Percentiles rank a stretch among this genome's conserved stretches.
Evolutionary conservation across 2,113 vertebrate species (phyloP).

Genomic region (Petroica traversi): DNA sequence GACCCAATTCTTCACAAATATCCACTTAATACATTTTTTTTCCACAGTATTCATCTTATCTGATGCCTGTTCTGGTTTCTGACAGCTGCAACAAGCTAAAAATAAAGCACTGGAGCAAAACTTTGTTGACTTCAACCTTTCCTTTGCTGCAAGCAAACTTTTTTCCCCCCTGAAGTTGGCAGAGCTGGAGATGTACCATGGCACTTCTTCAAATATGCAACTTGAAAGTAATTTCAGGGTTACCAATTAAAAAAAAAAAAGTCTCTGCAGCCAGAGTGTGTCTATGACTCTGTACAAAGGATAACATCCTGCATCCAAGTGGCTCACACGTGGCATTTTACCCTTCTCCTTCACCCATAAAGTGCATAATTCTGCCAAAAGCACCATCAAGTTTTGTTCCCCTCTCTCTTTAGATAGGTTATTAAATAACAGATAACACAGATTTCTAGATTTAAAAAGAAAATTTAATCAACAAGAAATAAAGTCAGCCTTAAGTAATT

Average conservation of each 20-base stretch:
- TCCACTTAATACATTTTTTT: not conserved
- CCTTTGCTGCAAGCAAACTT: not conserved
- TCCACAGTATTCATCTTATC: not conserved
- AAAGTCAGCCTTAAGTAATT: not conserved
- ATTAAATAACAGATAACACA: not conserved
- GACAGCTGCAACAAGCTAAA: not conserved
- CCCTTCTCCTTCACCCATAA: not conserved
- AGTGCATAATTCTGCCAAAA: not conserved
- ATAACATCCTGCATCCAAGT: not conserved
- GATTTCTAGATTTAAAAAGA: not conserved
- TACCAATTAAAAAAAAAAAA: not conserved
- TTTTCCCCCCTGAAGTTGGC: accelerated
- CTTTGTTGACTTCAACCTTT: not conserved
- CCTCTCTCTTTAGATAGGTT: not conserved
- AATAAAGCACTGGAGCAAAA: not conserved
- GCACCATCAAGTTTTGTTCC: not conserved
- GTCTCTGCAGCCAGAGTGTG: not conserved
- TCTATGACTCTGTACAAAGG: not conserved
- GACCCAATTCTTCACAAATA: not conserved
- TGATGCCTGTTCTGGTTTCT: not conserved
- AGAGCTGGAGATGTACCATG: not conserved
- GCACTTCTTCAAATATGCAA: not conserved
- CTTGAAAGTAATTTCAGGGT: not conserved
- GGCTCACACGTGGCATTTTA: not conserved
- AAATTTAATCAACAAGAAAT: not conserved